phyloP scores from a whole-genome alignment of 2,888 invertebrate species.

The Ferrisia virgata region DNA sequence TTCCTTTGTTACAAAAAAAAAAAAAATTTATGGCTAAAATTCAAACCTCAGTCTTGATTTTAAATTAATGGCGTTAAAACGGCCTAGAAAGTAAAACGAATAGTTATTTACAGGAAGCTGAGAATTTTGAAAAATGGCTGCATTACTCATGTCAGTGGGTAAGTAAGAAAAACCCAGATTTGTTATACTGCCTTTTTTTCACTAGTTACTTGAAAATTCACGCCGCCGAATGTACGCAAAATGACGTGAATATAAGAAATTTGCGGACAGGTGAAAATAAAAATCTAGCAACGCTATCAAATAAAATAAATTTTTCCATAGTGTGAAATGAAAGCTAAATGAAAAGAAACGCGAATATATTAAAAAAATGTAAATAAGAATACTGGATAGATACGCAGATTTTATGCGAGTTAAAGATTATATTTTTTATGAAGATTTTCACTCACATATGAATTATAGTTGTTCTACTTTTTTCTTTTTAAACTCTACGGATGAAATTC shows the following conservation, averaged over 20 bases:
- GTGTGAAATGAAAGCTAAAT: not conserved
- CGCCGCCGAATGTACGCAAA: not conserved
- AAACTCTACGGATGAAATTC: too few relatives aligned
- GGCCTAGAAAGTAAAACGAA: constrained; percentile 23
- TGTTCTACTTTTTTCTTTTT: too few relatives aligned
- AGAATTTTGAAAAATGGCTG: constrained; percentile 33
- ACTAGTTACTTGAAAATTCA: not conserved
- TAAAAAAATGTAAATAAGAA: too few relatives aligned
- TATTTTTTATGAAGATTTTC: too few relatives aligned
- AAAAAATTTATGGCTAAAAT: constrained; percentile 7
- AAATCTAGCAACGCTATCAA: not conserved
- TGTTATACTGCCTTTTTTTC: not conserved
- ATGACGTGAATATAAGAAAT: not conserved
- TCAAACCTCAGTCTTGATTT: not conserved
- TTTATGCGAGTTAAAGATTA: too few relatives aligned
- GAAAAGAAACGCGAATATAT: too few relatives aligned
- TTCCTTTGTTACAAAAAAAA: not conserved
- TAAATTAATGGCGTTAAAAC: constrained; percentile 28
- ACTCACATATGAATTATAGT: too few relatives aligned
- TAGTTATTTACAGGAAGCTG: constrained; percentile 34
- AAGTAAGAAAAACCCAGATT: not conserved
- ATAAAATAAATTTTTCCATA: not conserved
- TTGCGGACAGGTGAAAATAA: not conserved
- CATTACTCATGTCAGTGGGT: constrained; percentile 32
- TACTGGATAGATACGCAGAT: too few relatives aligned